Base-by-base conservation (phyloP, 2,113 vertebrate species). In the Oryzias curvinotus region DNA sequence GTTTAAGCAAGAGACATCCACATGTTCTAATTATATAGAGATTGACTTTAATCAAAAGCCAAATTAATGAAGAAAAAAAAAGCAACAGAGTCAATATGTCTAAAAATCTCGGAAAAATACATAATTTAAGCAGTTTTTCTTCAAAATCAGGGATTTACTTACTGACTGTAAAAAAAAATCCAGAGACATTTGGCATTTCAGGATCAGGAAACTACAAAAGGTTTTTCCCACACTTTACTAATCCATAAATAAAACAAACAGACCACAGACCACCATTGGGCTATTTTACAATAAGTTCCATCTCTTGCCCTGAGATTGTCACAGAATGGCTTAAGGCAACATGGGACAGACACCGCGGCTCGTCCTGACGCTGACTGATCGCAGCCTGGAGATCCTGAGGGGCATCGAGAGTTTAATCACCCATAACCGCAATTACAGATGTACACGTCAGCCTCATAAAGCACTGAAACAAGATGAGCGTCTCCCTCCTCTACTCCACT, bases 331-430 rank as follows among this genome's bases (percentile, higher is more conserved):
- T 60, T n/a, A 43, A 36, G 57, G 72, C 52, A 48, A 46, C 62
- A 4, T 63, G 48, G 26, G 47, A 65, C 66, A 57, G 65, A 67
- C 63, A 19, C 58, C 57, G 67, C 46, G 23, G 65, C 55, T 80
- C 45, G 60, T 61, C 52, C 62, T 59, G 85, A 86, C 64, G 51
- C 77, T 90, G 89, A 93, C 75, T 84, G 91, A 92, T 91, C 67
- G 86, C 78, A 78, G 81, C 77, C 88, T 77, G 66, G 19, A 80
- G 82, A 85, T 90, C 88, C 87, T 88, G 84, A 86, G 88, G 91
- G 91, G 86, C 92, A 93, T 52, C 52, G 73, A 83, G 90, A 92
- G 92, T 93, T 93, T 92, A 93, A 93, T 93, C 90, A 93, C 91
- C 91, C 88, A 93, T 92, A 91, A 92, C 87, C 84, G 80, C 89